Percentiles rank a stretch among this genome's conserved stretches.
Evolutionary conservation across 1,140 invertebrate genomes (phyloP).

Genomic region (Cecropterus lyciades): DNA sequence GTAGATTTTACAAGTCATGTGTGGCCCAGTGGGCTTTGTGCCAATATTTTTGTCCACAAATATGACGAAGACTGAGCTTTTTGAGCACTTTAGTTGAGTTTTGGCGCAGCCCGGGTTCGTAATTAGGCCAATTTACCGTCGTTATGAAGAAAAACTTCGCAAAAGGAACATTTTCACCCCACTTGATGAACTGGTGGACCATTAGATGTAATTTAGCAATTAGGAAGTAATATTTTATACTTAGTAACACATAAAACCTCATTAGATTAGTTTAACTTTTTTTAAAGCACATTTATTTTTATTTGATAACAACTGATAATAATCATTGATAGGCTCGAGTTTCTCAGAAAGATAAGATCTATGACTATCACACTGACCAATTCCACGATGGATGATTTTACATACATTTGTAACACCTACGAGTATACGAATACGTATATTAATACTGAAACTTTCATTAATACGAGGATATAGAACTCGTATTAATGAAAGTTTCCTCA

Average conservation of each 20-base stretch:
- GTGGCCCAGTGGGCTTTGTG: slow-evolving; percentile 21
- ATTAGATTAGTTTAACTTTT: too few species aligned
- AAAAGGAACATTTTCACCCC: slow-evolving; percentile 11
- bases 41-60: slow-evolving; percentile 31
- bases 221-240: slow-evolving; percentile 1
- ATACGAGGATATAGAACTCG: too few species aligned
- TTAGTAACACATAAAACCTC: not conserved
- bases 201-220: slow-evolving; percentile 23
- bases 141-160: slow-evolving; percentile 30
- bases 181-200: slow-evolving; percentile 8
- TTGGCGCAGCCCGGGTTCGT: slow-evolving; percentile 14
- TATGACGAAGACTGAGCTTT: slow-evolving; percentile 27
- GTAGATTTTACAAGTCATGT: slow-evolving; percentile 14
- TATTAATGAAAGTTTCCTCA: too few species aligned
- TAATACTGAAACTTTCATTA: too few species aligned
- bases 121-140: slow-evolving; percentile 30
- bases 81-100: slow-evolving; percentile 7
- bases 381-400: too few species aligned
- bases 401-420: too few species aligned
- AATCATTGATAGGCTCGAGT: too few species aligned
- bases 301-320: too few species aligned
- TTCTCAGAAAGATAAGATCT: too few species aligned
- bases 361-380: too few species aligned
- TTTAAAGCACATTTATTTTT: too few species aligned
- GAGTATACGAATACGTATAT: too few species aligned